A percentile compares a stretch with the other conserved stretches of the same genome.
phyloP scores from a whole-genome alignment of 2,888 invertebrate species.

The Gari tellinella region DNA sequence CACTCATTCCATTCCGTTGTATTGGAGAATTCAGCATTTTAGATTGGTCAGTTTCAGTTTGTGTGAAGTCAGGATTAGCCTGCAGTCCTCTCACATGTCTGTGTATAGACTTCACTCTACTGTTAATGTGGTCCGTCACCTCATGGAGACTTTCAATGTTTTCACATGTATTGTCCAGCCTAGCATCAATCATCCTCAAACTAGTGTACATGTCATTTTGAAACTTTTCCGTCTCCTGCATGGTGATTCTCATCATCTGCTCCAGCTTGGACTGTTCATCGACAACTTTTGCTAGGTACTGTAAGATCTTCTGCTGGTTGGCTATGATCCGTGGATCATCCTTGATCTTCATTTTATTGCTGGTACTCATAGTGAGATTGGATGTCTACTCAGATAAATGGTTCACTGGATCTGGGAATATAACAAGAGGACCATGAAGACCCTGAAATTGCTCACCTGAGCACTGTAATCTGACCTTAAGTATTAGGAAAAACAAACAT shows the following conservation, averaged over 20 bases:
- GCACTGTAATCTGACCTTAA: no score
- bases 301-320: conserved; percentile 13
- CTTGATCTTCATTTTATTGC: conserved; percentile 5
- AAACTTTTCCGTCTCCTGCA: conserved; percentile 18
- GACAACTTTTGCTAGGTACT: conserved; percentile 8
- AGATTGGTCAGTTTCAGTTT: no score
- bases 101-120: conserved; percentile 6
- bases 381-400: no score
- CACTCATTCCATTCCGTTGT: no score
- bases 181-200: neutral
- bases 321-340: conserved; percentile 18
- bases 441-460: no score
- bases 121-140: conserved; percentile 7
- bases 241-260: conserved; percentile 8
- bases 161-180: conserved; percentile 2
- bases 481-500: no score
- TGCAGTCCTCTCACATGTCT: conserved; percentile 10
- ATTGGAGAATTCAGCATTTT: no score
- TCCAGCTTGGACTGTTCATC: conserved; percentile 20
- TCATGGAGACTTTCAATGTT: conserved; percentile 1
- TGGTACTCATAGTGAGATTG: neutral
- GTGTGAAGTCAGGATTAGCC: neutral
- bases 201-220: conserved; percentile 14
- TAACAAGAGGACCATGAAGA: no score
- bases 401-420: no score